Conservation (phyloP, 92 coral and sea anemone species). For the Zoanthus gigantus region DNA sequence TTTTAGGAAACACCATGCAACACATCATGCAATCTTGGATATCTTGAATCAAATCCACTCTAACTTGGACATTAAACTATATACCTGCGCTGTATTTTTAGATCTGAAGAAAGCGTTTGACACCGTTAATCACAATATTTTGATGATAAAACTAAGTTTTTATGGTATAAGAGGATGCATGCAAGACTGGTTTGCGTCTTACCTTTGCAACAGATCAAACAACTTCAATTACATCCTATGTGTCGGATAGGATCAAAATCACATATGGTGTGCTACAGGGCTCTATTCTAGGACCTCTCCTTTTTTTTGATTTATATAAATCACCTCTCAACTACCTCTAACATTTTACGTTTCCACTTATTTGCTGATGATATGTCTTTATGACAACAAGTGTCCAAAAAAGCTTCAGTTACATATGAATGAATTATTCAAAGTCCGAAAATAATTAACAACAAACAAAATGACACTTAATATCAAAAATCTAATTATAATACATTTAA, state of each 20-base stretch:
- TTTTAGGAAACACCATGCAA: no score
- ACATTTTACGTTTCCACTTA: background rate
- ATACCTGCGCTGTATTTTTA: no score
- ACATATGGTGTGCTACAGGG: conserved; percentile 7
- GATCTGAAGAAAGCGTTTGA: no score
- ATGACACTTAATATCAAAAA: conserved; percentile 28
- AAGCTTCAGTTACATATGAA: conserved; percentile 25
- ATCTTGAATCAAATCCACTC: no score
- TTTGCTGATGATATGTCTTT: conserved; percentile 18
- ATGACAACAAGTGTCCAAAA: conserved; percentile 23
- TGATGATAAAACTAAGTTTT: no score
- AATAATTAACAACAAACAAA: conserved; percentile 14
- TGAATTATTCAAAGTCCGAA: conserved; percentile 21
- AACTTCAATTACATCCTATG: conserved; percentile 9
- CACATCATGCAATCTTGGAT: no score
- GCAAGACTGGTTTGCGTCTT: no score
- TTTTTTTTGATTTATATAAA: conserved; percentile 23
- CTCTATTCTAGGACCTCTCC: background rate
- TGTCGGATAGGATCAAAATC: conserved; percentile 38
- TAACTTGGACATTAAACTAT: no score
- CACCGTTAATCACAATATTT: no score
- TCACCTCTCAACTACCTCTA: conserved; percentile 21
- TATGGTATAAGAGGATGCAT: no score
- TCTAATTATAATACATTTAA: conserved; percentile 36
- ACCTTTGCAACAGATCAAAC: no score